Base-by-base conservation (phyloP, 2,888 invertebrate genomes). In the Colletes collaris region DNA sequence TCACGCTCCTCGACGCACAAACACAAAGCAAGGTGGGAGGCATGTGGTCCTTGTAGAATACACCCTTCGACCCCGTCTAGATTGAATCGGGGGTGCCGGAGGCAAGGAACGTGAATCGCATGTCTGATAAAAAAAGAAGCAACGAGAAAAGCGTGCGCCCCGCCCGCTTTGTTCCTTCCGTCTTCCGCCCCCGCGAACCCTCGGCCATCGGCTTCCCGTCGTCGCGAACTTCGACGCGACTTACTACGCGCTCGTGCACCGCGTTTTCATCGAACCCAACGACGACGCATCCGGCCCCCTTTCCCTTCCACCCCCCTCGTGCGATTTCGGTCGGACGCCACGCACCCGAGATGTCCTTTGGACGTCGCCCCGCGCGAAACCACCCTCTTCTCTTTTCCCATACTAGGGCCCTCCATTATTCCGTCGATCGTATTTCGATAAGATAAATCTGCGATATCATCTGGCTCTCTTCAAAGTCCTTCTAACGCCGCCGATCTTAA, bases 71-170 rank as follows among this genome's bases (percentile, higher is more conserved):
- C 67, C 81, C 77, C 70, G 78, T 76, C 81, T 86, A 83, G 82
- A 87, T 88, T 86, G 87, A 85, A 88, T 84, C 82, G 84, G 81
- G 80, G 73, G 68, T 81, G 81, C 81, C 82, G 35, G 40, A 58
- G 16, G 62, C 66, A 40, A 58, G 16, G 66, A 66, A 79, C 68
- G 64, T 56, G 73, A 37, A 56, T 59, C 64, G 44, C 35, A 70
- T 67, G 76, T 76, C 76, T 78, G 82, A 77, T 75, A 60, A 64
- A 62, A 71, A 55, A 65, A 53, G 44, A 10, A 66, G 70, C 56
- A 46, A 46, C 8, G 44, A 46, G 44, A 63, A 70, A 72, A 63
- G 13, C 55, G 63, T 27, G 67, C 73, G 53, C 46, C 35, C 19
- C 27, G 19, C 16, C 44, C 7, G 49, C 55, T 69, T 63, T 40